Percentiles rank a stretch among this genome's conserved stretches.
phyloP scores from a whole-genome alignment of 2,888 invertebrate genomes.

The Temnothorax rugatulus region DNA sequence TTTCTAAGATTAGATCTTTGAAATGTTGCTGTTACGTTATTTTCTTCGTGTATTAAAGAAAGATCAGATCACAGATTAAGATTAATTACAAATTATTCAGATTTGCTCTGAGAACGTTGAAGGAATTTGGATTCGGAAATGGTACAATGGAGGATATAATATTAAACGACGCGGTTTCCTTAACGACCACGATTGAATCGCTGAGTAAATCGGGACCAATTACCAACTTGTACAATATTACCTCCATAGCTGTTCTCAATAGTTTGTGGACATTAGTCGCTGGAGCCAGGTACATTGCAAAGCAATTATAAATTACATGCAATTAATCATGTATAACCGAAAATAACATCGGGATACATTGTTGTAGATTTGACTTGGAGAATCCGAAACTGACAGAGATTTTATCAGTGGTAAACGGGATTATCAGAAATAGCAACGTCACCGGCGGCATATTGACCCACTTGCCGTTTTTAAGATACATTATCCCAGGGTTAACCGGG shows the following conservation, averaged over 20 bases:
- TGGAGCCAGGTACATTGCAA: slow-evolving; percentile 87
- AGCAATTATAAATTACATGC: neutral
- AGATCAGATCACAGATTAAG: neutral
- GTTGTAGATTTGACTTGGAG: slow-evolving; percentile 87
- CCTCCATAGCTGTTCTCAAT: slow-evolving; percentile 88
- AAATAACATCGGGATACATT: slow-evolving; percentile 1
- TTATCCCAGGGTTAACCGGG: slow-evolving; percentile 89
- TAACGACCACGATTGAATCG: slow-evolving; percentile 87
- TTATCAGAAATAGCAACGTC: slow-evolving; percentile 88
- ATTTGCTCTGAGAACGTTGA: slow-evolving; percentile 89
- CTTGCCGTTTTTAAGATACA: slow-evolving; percentile 89
- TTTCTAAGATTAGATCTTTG: neutral
- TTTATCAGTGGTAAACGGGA: slow-evolving; percentile 88
- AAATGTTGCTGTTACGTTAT: neutral
- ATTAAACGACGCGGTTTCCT: slow-evolving; percentile 87
- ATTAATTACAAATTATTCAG: slow-evolving; percentile 74
- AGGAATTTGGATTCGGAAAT: slow-evolving; percentile 89
- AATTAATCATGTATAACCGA: neutral
- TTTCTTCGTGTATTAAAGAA: neutral
- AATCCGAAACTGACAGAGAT: slow-evolving; percentile 88
- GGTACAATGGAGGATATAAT: slow-evolving; percentile 89
- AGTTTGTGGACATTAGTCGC: slow-evolving; percentile 91
- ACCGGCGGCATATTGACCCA: slow-evolving; percentile 90
- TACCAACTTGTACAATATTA: slow-evolving; percentile 83
- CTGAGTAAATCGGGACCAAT: slow-evolving; percentile 85